These are phyloP conservation scores for Athene cunicularia DNA, from an alignment of 2,113 vertebrate genomes.

Conservation along the genomic window DNA sequence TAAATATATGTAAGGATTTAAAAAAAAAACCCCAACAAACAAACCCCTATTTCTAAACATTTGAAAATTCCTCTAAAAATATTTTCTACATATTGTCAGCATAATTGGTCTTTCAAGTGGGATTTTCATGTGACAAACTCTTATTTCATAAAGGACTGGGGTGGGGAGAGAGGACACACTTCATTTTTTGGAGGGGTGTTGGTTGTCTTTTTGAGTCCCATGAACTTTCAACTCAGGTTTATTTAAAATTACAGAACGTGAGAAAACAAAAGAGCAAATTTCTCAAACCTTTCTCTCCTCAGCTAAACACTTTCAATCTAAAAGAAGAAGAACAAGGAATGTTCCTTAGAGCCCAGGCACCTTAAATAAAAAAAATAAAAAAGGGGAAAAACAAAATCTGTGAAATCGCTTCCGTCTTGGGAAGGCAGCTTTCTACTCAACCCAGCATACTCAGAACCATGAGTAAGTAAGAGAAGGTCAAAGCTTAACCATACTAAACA, in stretches of 20 bases:
- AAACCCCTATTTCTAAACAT: background rate
- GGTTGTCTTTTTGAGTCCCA: background rate
- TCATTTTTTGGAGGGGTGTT: background rate
- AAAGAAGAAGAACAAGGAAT: background rate
- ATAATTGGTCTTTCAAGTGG: background rate
- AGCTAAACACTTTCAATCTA: background rate
- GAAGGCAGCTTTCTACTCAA: background rate
- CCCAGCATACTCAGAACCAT: background rate
- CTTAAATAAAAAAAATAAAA: background rate
- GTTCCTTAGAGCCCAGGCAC: background rate
- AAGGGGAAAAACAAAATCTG: rapidly evolving
- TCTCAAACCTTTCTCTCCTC: background rate
- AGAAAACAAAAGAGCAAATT: background rate
- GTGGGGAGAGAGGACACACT: background rate
- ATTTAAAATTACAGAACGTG: background rate
- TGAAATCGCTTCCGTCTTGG: background rate
- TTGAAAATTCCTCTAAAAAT: background rate
- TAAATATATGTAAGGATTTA: background rate
- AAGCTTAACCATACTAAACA: background rate
- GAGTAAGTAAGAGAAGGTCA: background rate
- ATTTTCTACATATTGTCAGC: background rate
- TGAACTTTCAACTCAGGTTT: background rate
- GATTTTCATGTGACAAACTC: background rate
- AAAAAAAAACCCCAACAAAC: background rate
- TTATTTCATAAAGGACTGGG: background rate